A percentile compares a stretch with the other conserved stretches of the same genome.
Evolutionary conservation across 2,888 invertebrate species (phyloP).

Genomic region (Matsumyia berberina): DNA sequence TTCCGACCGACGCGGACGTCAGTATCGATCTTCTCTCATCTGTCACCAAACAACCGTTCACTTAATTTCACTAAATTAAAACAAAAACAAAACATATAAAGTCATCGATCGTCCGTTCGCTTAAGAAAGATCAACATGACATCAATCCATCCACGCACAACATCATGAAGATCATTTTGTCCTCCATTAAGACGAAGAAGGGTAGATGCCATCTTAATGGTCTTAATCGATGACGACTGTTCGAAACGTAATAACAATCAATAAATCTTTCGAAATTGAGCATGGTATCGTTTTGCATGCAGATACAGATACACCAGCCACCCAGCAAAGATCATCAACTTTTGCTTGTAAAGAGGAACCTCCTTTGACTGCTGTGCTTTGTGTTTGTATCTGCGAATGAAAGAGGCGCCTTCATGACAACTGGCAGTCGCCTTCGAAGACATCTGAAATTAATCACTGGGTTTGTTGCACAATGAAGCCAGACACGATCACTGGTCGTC

Average conservation of each 20-base stretch:
- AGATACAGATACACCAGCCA: constrained; percentile 50
- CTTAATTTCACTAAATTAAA: constrained; percentile 23
- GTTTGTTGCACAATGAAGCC: constrained; percentile 47
- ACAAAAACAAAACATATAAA: constrained; percentile 23
- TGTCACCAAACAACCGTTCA: constrained; percentile 27
- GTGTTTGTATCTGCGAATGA: constrained; percentile 41
- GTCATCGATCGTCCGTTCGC: constrained; percentile 56
- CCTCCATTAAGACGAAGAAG: constrained; percentile 15
- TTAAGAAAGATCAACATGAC: constrained; percentile 63
- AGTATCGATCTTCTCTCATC: constrained; percentile 24
- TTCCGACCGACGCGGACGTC: constrained; percentile 26
- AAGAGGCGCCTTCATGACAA: constrained; percentile 75
- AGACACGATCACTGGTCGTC: constrained; percentile 50
- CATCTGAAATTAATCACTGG: constrained; percentile 69
- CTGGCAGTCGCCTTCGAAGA: constrained; percentile 69
- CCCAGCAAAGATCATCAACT: constrained; percentile 58
- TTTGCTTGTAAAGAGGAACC: constrained; percentile 27
- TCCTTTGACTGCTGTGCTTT: constrained; percentile 41
- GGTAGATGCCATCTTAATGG: constrained; percentile 62
- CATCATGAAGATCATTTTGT: constrained; percentile 37
- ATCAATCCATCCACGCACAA: constrained; percentile 56
- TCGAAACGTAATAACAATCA: constrained; percentile 70
- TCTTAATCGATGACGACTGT: constrained; percentile 74
- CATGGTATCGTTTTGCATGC: constrained; percentile 63
- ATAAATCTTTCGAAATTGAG: constrained; percentile 71